Base-by-base conservation (phyloP, 2,113 vertebrate species). In the Daphoenositta chrysoptera region DNA sequence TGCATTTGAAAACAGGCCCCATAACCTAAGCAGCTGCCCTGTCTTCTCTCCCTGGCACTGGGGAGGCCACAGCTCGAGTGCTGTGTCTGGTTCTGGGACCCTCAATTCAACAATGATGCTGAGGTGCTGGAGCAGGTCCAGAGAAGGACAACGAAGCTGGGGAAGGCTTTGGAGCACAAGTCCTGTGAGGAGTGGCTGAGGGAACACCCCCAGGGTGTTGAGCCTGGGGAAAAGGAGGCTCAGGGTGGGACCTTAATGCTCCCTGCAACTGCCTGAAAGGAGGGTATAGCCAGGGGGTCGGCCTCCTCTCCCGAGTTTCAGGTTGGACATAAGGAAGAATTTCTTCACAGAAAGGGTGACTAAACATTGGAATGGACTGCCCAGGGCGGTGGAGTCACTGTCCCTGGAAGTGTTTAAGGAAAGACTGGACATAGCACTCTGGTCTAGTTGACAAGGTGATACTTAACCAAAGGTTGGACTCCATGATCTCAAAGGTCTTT, bases 211-310 rank as follows among this genome's bases (percentile, higher is more conserved):
- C 39, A 9, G 14, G 7, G 3, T 53, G 33, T 45, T 53, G 0
- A 39, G 8, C 14, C 16, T 39, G 53, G 53, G 66, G 23, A 39
- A 53, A 42, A 47, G 13, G 5, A 60, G 28, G 39, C 24, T 53
- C 39, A 2, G 19, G 11, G 9, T 58, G 5, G 1, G 9, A 20
- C 15, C 13, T 66, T 6, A 24, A 2, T 0, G 0, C 15, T 30
- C 8, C 24, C 23, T 26, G 4, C 11, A 24, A 2, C 5, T 9
- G 7, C 60, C 33, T 45, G 28, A 14, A 39, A 66, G 45, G 45
- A 60, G 16, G 23, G 0, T 30, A 44, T 3, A 23, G 37, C 28
- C 18, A 26, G 6, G 19, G 22, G 15, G 11, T 24, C 5, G 1
- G 69, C 9, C 17, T 61, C 51, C 22, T 47, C n/a, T 27, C 45